These are phyloP conservation scores for Periophthalmodon schlosseri DNA, from an alignment of 2,113 vertebrate genomes.

Conservation along the genomic window DNA sequence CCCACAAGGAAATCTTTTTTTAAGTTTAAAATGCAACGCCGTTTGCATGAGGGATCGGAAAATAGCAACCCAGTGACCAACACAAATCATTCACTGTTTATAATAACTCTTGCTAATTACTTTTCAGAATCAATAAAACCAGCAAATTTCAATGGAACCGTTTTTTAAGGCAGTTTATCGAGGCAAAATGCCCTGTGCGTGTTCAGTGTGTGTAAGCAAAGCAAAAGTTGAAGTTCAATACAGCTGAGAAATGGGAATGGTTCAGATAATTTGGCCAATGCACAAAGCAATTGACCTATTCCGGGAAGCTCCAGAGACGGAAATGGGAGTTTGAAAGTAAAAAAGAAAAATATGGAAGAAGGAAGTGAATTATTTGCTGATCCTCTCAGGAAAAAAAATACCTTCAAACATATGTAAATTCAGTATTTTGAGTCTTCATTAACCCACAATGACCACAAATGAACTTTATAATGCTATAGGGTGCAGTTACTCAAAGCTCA, in stretches of 20 bases:
- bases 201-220: slow-evolving; percentile 19
- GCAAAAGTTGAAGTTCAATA: slow-evolving; percentile 13
- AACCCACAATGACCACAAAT: slow-evolving; percentile 7
- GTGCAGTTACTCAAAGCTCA: not conserved
- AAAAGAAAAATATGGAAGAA: not conserved
- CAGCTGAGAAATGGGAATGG: slow-evolving; percentile 27
- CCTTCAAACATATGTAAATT: slow-evolving; percentile 18
- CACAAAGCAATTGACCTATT: slow-evolving; percentile 25
- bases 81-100: slow-evolving; percentile 53
- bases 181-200: not conserved
- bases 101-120: slow-evolving; percentile 62
- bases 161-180: slow-evolving; percentile 49
- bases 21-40: slow-evolving; percentile 20
- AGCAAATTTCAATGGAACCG: slow-evolving; percentile 42
- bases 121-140: slow-evolving; percentile 44
- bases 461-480: slow-evolving; percentile 1
- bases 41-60: slow-evolving; percentile 28
- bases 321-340: slow-evolving; percentile 15
- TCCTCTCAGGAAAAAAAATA: slow-evolving; percentile 11
- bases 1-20: slow-evolving; percentile 19
- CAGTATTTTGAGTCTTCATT: slow-evolving; percentile 1
- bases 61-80: slow-evolving; percentile 27
- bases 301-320: slow-evolving; percentile 4
- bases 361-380: slow-evolving; percentile 30
- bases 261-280: slow-evolving; percentile 35